Evolutionary conservation across 2,888 invertebrate genomes (phyloP).

Genomic region (Drosophila fungiperda): DNA sequence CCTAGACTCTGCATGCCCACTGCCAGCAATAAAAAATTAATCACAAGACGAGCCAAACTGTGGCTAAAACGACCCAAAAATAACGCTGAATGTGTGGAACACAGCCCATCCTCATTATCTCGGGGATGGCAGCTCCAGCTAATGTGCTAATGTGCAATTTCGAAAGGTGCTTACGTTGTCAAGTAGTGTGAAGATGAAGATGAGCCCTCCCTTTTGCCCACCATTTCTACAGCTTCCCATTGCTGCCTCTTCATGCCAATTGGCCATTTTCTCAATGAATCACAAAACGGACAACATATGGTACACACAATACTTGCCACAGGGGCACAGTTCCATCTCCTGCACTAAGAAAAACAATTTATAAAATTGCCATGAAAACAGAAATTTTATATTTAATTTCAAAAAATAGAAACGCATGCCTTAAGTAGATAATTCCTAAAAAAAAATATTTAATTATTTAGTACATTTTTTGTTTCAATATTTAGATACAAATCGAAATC

Average conservation of each 20-base stretch:
- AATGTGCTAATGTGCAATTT: constrained; percentile 82
- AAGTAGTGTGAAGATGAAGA: constrained; percentile 83
- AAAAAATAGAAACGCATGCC: neutral
- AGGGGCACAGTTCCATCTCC: neutral
- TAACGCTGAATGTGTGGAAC: constrained; percentile 12
- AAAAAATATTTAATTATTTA: neutral
- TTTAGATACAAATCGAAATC: neutral
- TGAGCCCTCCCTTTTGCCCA: neutral
- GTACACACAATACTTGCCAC: constrained; percentile 40
- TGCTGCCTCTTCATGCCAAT: constrained; percentile 64
- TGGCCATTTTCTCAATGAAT: constrained; percentile 74
- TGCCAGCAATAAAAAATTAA: constrained; percentile 71
- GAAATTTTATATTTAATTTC: neutral
- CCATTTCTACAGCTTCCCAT: neutral
- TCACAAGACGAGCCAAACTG: constrained; percentile 52
- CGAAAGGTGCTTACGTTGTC: constrained; percentile 84
- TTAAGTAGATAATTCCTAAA: neutral
- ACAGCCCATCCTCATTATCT: constrained; percentile 53
- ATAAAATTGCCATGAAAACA: neutral
- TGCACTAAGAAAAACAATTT: constrained; percentile 2
- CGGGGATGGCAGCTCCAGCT: constrained; percentile 49
- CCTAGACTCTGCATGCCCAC: constrained; percentile 10
- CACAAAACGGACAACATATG: constrained; percentile 74
- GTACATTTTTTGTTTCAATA: neutral
- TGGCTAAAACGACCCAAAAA: constrained; percentile 29